Evolutionary conservation across 2,113 vertebrate genomes (phyloP), one percentile per base, ranked within the genome.

Genomic region (Melanostigma gelatinosum): DNA sequence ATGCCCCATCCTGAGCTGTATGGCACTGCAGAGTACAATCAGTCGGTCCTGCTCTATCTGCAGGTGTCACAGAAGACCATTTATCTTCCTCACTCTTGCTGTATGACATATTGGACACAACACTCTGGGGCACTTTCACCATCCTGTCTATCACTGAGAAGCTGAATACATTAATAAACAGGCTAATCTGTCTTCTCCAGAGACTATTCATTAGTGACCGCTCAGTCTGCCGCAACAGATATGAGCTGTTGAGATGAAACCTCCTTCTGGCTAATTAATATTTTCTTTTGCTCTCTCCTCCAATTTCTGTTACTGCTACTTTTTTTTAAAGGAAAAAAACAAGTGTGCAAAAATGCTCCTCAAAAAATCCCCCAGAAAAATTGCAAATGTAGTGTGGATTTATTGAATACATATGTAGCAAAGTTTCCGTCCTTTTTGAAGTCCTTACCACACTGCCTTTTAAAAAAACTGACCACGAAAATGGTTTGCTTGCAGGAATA

Each of bases 121-220:
- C 77, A 55, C 62, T 54, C 13, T 0, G 61, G 44, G 80, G 69
- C 22, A 7, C 20, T 77, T 52, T 86, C 71, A 72, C 74, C 72
- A 77, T 72, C 79, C 84, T 74, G 82, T 83, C 84, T 60, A 48
- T 90, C 82, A 78, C 67, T 6, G 34, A 55, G 69, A 72, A 77
- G 29, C 61, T 79, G 71, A 81, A 84, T 72, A 79, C 58, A 85
- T 85, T 78, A 84, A 85, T 85, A 54, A 85, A 77, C 65, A 48
- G 55, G 68, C 71, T 82, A 88, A 87, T 89, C 78, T 80, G 76
- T 85, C 78, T 83, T 77, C 62, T 75, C 68, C 68, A 72, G 74
- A 70, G 72, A 75, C 69, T 32, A 61, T 84, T 63, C 65, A 82
- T 85, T 85, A 82, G 77, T 61, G 71, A 80, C 77, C 5, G 15